phyloP scores from a whole-genome alignment of 2,888 invertebrate genomes.

The Heliothis peltigera region DNA sequence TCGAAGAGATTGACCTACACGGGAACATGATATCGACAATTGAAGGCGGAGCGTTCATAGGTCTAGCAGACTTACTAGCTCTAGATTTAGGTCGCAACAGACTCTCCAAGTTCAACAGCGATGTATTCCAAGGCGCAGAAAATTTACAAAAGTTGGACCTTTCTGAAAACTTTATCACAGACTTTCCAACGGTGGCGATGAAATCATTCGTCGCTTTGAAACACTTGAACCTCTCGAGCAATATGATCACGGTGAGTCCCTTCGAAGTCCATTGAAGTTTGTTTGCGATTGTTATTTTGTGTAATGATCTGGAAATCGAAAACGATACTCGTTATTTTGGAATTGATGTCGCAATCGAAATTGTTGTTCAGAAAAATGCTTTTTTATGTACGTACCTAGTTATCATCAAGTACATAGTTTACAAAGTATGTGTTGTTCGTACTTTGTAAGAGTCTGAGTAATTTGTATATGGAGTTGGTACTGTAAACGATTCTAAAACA shows the following conservation, averaged over 20 bases:
- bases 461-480: not conserved
- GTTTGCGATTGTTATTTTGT: conserved; percentile 40
- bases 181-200: conserved; percentile 94
- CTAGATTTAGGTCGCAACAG: conserved; percentile 94
- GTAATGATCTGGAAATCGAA: conserved; percentile 42
- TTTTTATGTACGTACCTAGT: too few relatives aligned
- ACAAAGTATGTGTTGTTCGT: too few relatives aligned
- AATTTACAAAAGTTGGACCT: conserved; percentile 95
- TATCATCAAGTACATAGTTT: too few relatives aligned
- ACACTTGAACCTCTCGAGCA: conserved; percentile 95
- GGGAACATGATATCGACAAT: conserved; percentile 93
- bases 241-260: conserved; percentile 93
- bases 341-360: conserved; percentile 14
- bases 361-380: too few relatives aligned
- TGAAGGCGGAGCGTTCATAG: conserved; percentile 93
- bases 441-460: too few relatives aligned
- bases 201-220: conserved; percentile 92
- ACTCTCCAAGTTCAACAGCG: conserved; percentile 94
- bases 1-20: conserved; percentile 94
- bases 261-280: conserved; percentile 36
- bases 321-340: conserved; percentile 17
- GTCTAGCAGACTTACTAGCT: conserved; percentile 91
- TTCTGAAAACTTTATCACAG: conserved; percentile 95
- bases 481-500: not conserved
- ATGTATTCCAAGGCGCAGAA: conserved; percentile 94